phyloP scores from a whole-genome alignment of 2,113 vertebrate species.

The Ceratotherium simum region DNA sequence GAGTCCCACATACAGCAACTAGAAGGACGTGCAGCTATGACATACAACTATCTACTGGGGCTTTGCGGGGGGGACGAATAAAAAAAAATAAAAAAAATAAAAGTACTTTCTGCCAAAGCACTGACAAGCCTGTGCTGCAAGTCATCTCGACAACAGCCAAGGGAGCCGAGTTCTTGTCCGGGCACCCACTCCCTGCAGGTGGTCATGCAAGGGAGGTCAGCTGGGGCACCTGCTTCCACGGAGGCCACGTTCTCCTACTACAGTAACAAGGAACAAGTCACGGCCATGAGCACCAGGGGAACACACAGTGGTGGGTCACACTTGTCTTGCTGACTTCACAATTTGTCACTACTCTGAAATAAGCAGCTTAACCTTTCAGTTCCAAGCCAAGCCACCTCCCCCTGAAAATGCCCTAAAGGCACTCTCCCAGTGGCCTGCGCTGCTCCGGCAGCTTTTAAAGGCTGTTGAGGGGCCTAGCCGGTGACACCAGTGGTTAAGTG shows the following conservation, averaged over 20 bases:
- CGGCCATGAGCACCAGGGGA: neutral
- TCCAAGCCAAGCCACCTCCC: neutral
- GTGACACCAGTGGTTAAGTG: no score
- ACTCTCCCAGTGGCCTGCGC: neutral
- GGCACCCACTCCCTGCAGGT: neutral
- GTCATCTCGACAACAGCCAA: neutral
- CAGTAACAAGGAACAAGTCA: neutral
- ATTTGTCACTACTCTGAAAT: neutral
- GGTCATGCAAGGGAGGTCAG: neutral
- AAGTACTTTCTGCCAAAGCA: neutral
- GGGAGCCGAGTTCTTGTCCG: neutral
- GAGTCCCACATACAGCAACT: no score
- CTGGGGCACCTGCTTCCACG: neutral
- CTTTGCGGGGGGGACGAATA: no score
- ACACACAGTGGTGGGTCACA: neutral
- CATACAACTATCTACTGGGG: no score
- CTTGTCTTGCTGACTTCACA: neutral
- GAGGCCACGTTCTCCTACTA: neutral
- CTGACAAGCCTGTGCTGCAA: neutral
- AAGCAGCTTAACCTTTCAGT: fast-evolving
- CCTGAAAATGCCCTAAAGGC: fast-evolving
- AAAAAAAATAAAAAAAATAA: no score
- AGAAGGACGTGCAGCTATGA: no score
- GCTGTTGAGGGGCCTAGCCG: no score
- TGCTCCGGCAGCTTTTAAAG: neutral